These are phyloP conservation scores for Tokudaia muenninki DNA, from an alignment of 2,797 vertebrate species.

Conservation along the genomic window DNA sequence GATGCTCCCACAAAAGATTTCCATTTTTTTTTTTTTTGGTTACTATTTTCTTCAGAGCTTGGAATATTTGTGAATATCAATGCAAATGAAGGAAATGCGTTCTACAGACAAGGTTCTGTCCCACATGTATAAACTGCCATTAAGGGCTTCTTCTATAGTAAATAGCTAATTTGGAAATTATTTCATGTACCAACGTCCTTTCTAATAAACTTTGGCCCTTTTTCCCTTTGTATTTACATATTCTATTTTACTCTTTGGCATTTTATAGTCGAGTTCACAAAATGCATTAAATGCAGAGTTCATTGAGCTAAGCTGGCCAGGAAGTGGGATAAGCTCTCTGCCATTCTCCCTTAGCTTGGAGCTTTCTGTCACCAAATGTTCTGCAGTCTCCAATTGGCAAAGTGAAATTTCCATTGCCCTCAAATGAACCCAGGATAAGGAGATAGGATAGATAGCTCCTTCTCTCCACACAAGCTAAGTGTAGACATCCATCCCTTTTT, in stretches of 20 bases:
- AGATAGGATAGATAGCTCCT: not conserved
- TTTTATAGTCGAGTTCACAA: not conserved
- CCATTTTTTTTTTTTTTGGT: not conserved
- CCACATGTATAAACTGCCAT: not conserved
- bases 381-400: constrained; percentile 1
- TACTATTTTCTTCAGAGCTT: constrained; percentile 11
- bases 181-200: not conserved
- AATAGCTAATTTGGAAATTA: constrained; percentile 4
- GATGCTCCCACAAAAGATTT: not conserved
- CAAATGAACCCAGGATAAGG: not conserved
- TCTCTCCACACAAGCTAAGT: not conserved
- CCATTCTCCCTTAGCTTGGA: constrained; percentile 31
- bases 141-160: not conserved
- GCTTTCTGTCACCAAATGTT: constrained; percentile 17
- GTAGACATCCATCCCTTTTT: constrained; percentile 68
- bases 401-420: constrained; percentile 47
- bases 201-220: not conserved
- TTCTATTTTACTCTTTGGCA: constrained; percentile 41
- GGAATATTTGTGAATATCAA: constrained; percentile 5
- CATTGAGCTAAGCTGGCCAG: not conserved
- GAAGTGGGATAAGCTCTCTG: constrained; percentile 19
- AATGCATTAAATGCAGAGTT: not conserved
- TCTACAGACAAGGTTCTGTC: not conserved
- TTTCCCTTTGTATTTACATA: constrained; percentile 2
- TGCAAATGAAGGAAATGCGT: not conserved